Base-by-base conservation (phyloP, 2,888 invertebrate genomes). In the Andrena bucephala region DNA sequence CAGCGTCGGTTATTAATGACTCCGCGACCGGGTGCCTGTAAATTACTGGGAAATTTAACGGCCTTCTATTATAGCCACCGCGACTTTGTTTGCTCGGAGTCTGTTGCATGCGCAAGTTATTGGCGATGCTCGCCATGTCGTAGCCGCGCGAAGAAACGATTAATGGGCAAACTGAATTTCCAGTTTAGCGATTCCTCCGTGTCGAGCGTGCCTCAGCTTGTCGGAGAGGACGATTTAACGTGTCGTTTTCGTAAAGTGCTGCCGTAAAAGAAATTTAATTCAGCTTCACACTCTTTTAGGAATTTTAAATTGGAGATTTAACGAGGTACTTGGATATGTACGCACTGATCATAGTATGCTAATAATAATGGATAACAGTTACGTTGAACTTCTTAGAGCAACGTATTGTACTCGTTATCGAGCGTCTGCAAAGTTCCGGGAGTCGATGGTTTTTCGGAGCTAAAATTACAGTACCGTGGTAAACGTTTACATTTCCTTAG, bases 1-100 rank as follows among this genome's bases (percentile, higher is more conserved):
- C 60, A 8, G 10, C 60, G 67, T 77, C 83, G 66, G 67, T 85
- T 85, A 83, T 85, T 85, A 83, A 85, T 71, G 83, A 50, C 42
- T 24, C 13, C 24, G 16, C 65, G 57, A 79, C 33, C 60, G 16
- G 57, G 59, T 63, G 59, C 48, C 59, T 82, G 83, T 73, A 85
- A 76, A 85, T 83, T 83, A 59, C 70, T 8, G 24, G 27, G 67
- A 68, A 79, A 85, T 83, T 85, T 76, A 73, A 60, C 70, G 42
- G 54, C 52, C 20, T 67, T 63, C 42, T 36, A 57, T 79, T 69
- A 60, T 66, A 42, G 5, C 7, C n/a, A 33, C 31, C 65, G 48
- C 50, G 50, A 72, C 29, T 72, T 65, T 72, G 77, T 70, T 76
- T 76, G 70, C 52, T 24, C 67, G 0, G 62, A 54, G 77, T 59